Percentiles rank a stretch among this genome's conserved stretches.
phyloP scores from a whole-genome alignment of 2,888 invertebrate species.

The Ornithoptera alexandrae region DNA sequence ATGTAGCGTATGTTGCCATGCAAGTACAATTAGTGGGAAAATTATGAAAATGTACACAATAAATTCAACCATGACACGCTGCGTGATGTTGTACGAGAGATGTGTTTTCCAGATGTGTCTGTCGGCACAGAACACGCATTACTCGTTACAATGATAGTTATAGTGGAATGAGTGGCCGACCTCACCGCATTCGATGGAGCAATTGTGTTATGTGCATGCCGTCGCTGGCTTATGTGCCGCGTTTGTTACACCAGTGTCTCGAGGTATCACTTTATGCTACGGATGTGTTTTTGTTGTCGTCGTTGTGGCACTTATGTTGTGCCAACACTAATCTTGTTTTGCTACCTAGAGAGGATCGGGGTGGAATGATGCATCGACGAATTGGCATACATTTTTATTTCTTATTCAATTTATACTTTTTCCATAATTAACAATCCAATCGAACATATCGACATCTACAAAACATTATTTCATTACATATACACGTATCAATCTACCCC shows the following conservation, averaged over 20 bases:
- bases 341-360: slow-evolving; percentile 57
- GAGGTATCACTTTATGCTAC: slow-evolving; percentile 72
- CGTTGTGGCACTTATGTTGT: slow-evolving; percentile 62
- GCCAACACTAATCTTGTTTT: slow-evolving; percentile 70
- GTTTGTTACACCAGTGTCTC: slow-evolving; percentile 70
- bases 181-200: slow-evolving; percentile 78
- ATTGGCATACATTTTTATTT: slow-evolving; percentile 20
- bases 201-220: slow-evolving; percentile 78
- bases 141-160: slow-evolving; percentile 69
- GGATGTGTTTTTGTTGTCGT: slow-evolving; percentile 70
- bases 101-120: slow-evolving; percentile 54
- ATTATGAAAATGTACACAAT: slow-evolving; percentile 51
- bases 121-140: slow-evolving; percentile 69
- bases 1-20: slow-evolving; percentile 39
- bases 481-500: slow-evolving; percentile 63
- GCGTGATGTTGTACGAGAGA: slow-evolving; percentile 38
- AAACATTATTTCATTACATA: slow-evolving; percentile 28
- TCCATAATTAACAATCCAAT: slow-evolving; percentile 8
- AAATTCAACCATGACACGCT: slow-evolving; percentile 46
- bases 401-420: slow-evolving; percentile 1
- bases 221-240: slow-evolving; percentile 75
- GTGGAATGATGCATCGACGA: slow-evolving; percentile 62
- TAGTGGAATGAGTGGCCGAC: slow-evolving; percentile 80
- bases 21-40: slow-evolving; percentile 34
- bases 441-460: slow-evolving; percentile 15